Percentiles rank a stretch among this genome's conserved stretches.
These are phyloP conservation scores for Oxyscelio sp. DNA, from an alignment of 2,888 invertebrate species.

Conservation along the genomic window DNA sequence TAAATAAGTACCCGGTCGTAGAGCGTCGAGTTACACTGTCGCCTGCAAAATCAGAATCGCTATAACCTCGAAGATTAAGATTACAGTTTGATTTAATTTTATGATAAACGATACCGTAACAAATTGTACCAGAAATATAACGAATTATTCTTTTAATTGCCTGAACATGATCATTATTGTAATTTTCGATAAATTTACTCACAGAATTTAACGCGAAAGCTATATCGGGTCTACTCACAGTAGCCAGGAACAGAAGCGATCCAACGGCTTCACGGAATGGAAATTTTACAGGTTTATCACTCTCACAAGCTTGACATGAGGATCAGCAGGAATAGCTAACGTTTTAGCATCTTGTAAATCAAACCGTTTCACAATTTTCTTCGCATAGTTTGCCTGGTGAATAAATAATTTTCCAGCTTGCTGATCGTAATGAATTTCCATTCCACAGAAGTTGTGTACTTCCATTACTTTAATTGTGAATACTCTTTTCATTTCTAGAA, in stretches of 20 bases:
- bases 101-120: constrained; percentile 18
- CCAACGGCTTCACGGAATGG: constrained; percentile 51
- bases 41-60: constrained; percentile 12
- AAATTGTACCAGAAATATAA: constrained; percentile 7
- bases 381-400: neutral
- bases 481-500: neutral
- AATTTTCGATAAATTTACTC: constrained; percentile 26
- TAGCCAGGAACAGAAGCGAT: constrained; percentile 47
- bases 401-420: neutral
- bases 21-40: constrained; percentile 3
- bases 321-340: neutral
- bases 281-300: constrained; percentile 13
- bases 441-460: constrained; percentile 3
- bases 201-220: constrained; percentile 7
- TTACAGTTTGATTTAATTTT: neutral
- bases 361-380: neutral
- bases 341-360: neutral
- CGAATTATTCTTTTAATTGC: constrained; percentile 5
- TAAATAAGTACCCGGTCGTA: constrained; percentile 14
- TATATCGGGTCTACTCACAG: constrained; percentile 37
- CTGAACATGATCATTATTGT: neutral
- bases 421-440: neutral
- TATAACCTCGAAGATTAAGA: constrained; percentile 2
- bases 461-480: constrained; percentile 1
- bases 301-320: neutral